Percentiles rank a stretch among this genome's conserved stretches.
Conservation (phyloP, 1,140 invertebrate genomes). For the Cyphomyrmex costatus region DNA sequence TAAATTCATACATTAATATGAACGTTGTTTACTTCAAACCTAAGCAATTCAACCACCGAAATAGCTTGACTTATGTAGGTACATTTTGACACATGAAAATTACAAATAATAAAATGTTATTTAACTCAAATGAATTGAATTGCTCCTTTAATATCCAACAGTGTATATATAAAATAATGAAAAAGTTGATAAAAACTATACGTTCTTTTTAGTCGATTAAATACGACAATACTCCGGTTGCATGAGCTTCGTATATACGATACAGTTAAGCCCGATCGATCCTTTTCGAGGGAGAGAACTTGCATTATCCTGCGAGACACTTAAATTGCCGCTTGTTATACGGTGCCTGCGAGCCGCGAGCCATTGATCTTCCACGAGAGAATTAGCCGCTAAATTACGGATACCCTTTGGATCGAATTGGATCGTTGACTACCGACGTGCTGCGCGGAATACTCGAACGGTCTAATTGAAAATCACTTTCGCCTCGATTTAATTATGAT, state of each 20-base stretch:
- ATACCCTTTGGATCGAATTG: conserved; percentile 45
- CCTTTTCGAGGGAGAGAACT: conserved; percentile 36
- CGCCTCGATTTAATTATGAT: conserved; percentile 52
- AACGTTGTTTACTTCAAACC: too few relatives aligned
- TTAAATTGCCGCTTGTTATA: conserved; percentile 66
- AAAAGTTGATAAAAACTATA: not conserved
- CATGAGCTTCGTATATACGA: not conserved
- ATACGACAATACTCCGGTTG: not conserved
- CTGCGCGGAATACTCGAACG: conserved; percentile 24
- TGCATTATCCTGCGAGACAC: conserved; percentile 45
- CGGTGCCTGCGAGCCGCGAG: conserved; percentile 35
- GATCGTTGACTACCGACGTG: conserved; percentile 36
- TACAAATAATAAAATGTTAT: too few relatives aligned
- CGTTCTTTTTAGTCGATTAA: not conserved
- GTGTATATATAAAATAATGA: not conserved
- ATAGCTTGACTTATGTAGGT: too few relatives aligned
- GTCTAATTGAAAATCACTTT: conserved; percentile 54
- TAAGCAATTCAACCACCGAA: too few relatives aligned
- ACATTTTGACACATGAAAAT: too few relatives aligned
- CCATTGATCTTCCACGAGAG: conserved; percentile 52
- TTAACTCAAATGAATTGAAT: too few relatives aligned
- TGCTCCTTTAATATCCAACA: too few relatives aligned
- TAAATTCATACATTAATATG: too few relatives aligned
- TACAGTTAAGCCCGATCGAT: conserved; percentile 42
- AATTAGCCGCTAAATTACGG: conserved; percentile 63